Evolutionary conservation across 2,113 vertebrate species (phyloP).

Genomic region (Campylorhamphus procurvoides): DNA sequence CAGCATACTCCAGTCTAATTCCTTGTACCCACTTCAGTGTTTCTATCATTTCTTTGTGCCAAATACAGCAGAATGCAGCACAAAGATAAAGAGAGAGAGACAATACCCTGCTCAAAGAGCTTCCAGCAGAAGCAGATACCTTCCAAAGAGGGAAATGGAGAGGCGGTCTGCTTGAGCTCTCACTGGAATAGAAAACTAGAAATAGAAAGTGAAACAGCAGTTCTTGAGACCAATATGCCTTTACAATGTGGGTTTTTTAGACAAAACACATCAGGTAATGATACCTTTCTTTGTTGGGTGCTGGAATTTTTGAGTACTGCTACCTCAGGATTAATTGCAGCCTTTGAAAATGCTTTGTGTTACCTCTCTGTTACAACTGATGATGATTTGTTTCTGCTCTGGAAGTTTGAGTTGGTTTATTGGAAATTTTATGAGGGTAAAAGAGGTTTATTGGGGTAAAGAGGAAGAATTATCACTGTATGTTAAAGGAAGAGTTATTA

Average conservation of each 20-base stretch:
- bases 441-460: background rate
- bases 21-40: background rate
- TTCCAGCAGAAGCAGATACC: background rate
- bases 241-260: background rate
- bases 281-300: background rate
- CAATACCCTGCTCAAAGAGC: background rate
- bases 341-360: background rate
- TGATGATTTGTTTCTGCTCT: background rate
- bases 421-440: constrained; percentile 5
- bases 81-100: constrained; percentile 40
- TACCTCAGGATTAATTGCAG: constrained; percentile 21
- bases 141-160: background rate
- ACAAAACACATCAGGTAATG: background rate
- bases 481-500: constrained; percentile 30
- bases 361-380: background rate
- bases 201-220: background rate
- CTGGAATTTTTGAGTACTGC: background rate
- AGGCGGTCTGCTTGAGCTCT: background rate
- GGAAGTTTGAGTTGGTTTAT: background rate
- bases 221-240: background rate
- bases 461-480: constrained; percentile 26
- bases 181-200: background rate
- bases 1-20: background rate
- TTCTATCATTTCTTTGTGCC: background rate
- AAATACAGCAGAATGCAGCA: constrained; percentile 18